Evolutionary conservation across 2,888 invertebrate species (phyloP).

Genomic region (Resseliella maxima): DNA sequence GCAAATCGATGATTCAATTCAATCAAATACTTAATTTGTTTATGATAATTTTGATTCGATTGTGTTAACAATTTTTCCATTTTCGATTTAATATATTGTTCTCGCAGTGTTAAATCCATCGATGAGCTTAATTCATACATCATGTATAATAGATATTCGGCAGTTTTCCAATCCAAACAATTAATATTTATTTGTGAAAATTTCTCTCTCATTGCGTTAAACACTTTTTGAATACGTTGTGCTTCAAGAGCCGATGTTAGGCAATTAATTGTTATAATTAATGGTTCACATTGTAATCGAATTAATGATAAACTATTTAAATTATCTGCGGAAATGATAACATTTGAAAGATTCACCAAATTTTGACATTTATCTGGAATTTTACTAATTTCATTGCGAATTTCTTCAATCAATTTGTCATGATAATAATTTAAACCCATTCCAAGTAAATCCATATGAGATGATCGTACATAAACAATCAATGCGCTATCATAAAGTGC

Average conservation of each 20-base stretch:
- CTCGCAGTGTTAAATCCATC: slow-evolving; percentile 65
- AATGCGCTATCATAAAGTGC: slow-evolving; percentile 66
- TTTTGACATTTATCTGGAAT: slow-evolving; percentile 61
- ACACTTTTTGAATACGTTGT: slow-evolving; percentile 60
- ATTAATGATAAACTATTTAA: slow-evolving; percentile 63
- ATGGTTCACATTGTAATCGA: slow-evolving; percentile 64
- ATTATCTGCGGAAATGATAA: slow-evolving; percentile 63
- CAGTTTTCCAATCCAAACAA: slow-evolving; percentile 58
- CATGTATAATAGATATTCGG: slow-evolving; percentile 65
- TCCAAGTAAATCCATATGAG: slow-evolving; percentile 65
- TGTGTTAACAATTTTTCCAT: slow-evolving; percentile 56
- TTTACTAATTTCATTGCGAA: slow-evolving; percentile 61
- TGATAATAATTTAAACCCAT: slow-evolving; percentile 66
- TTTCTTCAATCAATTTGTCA: slow-evolving; percentile 64
- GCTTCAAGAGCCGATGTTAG: background rate
- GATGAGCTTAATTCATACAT: slow-evolving; percentile 67
- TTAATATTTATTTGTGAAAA: too few species aligned
- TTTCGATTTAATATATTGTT: slow-evolving; percentile 62
- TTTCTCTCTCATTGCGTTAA: slow-evolving; percentile 58
- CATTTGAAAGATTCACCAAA: slow-evolving; percentile 61
- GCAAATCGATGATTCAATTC: slow-evolving; percentile 58
- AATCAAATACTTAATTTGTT: slow-evolving; percentile 22
- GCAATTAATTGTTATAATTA: slow-evolving; percentile 61
- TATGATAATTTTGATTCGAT: background rate
- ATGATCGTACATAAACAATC: slow-evolving; percentile 67